Conservation (phyloP, 2,113 vertebrate genomes). For the Brachyhypopomus gauderio region DNA sequence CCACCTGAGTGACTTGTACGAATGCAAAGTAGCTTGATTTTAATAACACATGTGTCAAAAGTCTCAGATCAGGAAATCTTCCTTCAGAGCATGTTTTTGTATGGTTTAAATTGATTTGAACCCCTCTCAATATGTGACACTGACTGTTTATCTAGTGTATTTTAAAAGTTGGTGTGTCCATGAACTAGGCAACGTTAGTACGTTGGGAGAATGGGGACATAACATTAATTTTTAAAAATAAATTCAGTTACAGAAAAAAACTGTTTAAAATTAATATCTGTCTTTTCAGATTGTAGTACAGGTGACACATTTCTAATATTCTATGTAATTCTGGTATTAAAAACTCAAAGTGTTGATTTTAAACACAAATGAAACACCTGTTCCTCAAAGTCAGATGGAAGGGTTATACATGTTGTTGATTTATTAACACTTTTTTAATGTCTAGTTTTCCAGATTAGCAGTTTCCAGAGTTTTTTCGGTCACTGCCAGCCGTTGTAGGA, state of each 20-base stretch:
- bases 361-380: too few species aligned
- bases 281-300: background rate
- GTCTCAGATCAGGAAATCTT: constrained; percentile 13
- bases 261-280: background rate
- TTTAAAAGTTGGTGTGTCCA: background rate
- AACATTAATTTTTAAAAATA: background rate
- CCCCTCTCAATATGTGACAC: background rate
- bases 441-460: too few species aligned
- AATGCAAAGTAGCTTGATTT: constrained; percentile 24
- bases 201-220: background rate
- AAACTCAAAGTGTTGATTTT: too few species aligned
- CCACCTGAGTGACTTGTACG: constrained; percentile 20
- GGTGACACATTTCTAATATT: background rate
- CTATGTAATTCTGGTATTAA: too few species aligned
- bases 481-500: background rate
- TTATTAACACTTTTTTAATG: too few species aligned
- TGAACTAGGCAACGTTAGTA: background rate
- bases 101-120: background rate
- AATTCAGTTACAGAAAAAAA: background rate
- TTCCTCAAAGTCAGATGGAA: too few species aligned
- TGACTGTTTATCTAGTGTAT: background rate
- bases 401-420: too few species aligned
- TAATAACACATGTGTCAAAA: constrained; percentile 21
- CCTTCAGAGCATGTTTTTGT: background rate
- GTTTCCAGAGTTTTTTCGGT: too few species aligned